phyloP scores from a whole-genome alignment of 2,113 vertebrate genomes.

The Myotis davidii region DNA sequence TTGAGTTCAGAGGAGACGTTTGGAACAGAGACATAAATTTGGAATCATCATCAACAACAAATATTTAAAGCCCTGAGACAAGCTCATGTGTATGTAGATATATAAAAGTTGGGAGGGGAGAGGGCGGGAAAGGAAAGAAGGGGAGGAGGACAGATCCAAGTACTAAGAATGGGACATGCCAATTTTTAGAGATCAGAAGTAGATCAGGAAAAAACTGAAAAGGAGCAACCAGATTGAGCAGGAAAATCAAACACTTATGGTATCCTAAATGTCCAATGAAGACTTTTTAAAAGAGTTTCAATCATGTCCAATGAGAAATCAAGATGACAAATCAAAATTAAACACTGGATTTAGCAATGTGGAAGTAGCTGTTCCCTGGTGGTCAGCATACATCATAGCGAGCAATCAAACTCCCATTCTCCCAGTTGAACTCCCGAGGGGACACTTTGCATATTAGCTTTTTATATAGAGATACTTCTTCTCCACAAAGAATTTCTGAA shows the following conservation, averaged over 20 bases:
- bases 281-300: not conserved
- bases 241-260: not conserved
- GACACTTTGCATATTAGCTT: too few relatives aligned
- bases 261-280: conserved; percentile 5
- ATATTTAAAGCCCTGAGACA: not conserved
- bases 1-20: not conserved
- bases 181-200: not conserved
- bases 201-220: not conserved
- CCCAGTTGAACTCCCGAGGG: too few relatives aligned
- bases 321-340: conserved; percentile 1
- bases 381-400: too few relatives aligned
- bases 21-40: not conserved
- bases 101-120: not conserved
- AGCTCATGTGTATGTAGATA: not conserved
- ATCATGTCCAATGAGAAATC: not conserved
- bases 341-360: not conserved
- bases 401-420: too few relatives aligned
- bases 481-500: not conserved
- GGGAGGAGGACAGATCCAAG: not conserved
- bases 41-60: not conserved
- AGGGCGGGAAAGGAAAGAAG: too few relatives aligned
- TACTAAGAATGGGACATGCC: not conserved
- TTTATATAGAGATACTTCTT: not conserved
- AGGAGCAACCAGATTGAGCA: not conserved
- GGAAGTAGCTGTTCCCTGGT: not conserved